These are phyloP conservation scores for Pangasianodon gigas DNA, from an alignment of 2,113 vertebrate species.

Conservation along the genomic window DNA sequence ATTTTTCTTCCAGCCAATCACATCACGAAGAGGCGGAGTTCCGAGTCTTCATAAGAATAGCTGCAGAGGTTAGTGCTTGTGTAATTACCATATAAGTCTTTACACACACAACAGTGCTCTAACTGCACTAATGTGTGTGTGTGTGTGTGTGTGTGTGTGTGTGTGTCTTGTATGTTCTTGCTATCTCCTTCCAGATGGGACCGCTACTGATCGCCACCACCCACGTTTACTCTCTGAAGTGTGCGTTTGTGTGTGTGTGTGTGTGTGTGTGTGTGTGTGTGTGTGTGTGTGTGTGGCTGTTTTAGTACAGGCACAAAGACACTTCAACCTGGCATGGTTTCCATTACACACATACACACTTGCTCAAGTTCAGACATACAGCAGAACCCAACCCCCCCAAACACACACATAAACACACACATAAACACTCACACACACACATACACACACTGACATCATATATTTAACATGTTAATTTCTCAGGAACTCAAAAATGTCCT, in stretches of 20 bases:
- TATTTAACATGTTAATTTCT: slow-evolving; percentile 24
- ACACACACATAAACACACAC: background rate
- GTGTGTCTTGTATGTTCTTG: background rate
- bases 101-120: background rate
- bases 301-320: background rate
- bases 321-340: slow-evolving; percentile 8
- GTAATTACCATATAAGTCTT: background rate
- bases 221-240: slow-evolving; percentile 7
- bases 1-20: slow-evolving; percentile 1
- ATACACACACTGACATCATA: slow-evolving; percentile 7
- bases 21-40: background rate
- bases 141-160: too few relatives aligned
- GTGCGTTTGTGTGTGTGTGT: background rate
- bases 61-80: background rate
- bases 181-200: slow-evolving; percentile 17
- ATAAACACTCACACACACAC: slow-evolving; percentile 5
- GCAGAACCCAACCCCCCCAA: background rate
- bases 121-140: background rate
- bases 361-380: slow-evolving; percentile 23
- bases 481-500: slow-evolving; percentile 12
- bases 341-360: slow-evolving; percentile 23
- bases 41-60: background rate
- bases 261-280: background rate
- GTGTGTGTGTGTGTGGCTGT: background rate
- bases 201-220: slow-evolving; percentile 10